A percentile compares a stretch with the other conserved stretches of the same genome.
Conservation (phyloP, 2,888 invertebrate species). For the Chouioia cunea region DNA sequence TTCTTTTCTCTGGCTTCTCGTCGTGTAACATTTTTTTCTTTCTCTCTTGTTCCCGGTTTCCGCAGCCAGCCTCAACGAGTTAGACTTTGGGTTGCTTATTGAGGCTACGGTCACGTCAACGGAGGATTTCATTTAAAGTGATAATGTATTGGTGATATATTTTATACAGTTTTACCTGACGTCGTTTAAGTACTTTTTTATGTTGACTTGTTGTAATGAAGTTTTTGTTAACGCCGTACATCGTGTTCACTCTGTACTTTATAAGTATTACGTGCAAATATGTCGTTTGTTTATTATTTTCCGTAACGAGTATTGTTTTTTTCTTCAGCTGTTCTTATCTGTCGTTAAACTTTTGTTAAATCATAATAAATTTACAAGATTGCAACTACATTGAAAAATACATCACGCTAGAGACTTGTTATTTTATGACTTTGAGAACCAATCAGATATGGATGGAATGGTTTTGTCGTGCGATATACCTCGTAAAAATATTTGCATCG, state of each 20-base stretch:
- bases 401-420: no score
- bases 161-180: not conserved
- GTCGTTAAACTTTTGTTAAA: conserved; percentile 36
- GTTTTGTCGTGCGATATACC: no score
- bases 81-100: conserved; percentile 87
- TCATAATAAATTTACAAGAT: conserved; percentile 14
- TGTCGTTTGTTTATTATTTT: conserved; percentile 5
- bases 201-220: conserved; percentile 13
- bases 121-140: conserved; percentile 69
- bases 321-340: conserved; percentile 16
- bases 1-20: no score
- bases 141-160: conserved; percentile 15
- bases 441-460: no score
- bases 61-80: conserved; percentile 82
- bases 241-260: not conserved
- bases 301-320: not conserved
- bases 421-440: no score
- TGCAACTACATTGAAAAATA: not conserved
- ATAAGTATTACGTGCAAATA: not conserved
- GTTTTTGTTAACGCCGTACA: conserved; percentile 6
- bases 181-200: conserved; percentile 5
- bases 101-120: conserved; percentile 83
- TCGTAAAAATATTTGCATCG: no score
- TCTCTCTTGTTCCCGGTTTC: no score
- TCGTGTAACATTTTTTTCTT: not conserved